Base-by-base conservation (phyloP, 1,140 invertebrate species). In the Hesperophylax magnus region DNA sequence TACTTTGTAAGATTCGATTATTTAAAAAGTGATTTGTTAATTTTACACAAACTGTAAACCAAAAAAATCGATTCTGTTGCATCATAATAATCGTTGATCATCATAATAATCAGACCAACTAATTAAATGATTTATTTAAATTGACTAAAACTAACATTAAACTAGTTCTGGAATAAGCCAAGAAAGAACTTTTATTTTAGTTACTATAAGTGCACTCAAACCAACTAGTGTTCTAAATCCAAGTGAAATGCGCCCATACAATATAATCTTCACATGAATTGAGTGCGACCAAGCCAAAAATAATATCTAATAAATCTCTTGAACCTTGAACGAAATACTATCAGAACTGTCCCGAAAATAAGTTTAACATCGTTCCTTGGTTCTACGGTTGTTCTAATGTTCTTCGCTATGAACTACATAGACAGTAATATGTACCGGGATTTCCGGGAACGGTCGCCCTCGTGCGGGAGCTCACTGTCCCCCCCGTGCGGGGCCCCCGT, bases 401-500 rank as follows among this genome's bases (percentile, higher is more conserved):
- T 76, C 54, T 60, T 39, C 72, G 72, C 56, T 11, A 80, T 80
- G 79, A 78, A 71, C 58, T 58, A 61, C 47, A 11, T 78, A 31
- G 76, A 77, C 17, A 71, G 75, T 34, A 83, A 77, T 61, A 58
- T 80, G 27, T 78, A 74, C 27, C 47, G 82, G 22, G 74, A 80
- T 20, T 39, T 47, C 27, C 72, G 82, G 18, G 82, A 83, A 47
- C 67, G 72, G 75, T 83, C 81, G 24, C 81, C 81, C 15, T 22
- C 67, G 27, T 79, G 69, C 24, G 54, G 69, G 24, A 27, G 8
- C 0, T 85, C 85, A 15, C 87, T 88, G 7, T 75, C 88, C 58
- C 89, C 89, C 4, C 39, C 67, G 27, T 79, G 69, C 20, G 54
- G 69, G 24, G 53, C 22, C 0, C 85, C 85, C n/a, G 86, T 88